Base-by-base conservation (phyloP, 2,888 invertebrate genomes). In the Nycteola revayana region DNA sequence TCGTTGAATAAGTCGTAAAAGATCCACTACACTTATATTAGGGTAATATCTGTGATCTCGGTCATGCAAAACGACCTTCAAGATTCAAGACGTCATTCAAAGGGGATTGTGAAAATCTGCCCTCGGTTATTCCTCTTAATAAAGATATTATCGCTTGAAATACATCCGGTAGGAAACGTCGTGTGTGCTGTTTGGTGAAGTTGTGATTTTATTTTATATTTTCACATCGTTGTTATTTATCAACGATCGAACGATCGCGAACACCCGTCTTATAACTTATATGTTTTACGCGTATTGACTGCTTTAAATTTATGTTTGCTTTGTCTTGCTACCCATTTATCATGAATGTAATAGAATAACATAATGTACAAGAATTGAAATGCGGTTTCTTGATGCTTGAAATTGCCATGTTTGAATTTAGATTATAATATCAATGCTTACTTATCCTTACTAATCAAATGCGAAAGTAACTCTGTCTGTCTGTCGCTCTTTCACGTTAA, bases 1-100 rank as follows among this genome's bases (percentile, higher is more conserved):
- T 58, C 60, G 54, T 65, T 62, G 67, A 75, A 75, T 67, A 63
- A 54, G 55, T 76, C 74, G 66, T 80, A 76, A 81, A 79, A 67
- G 68, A 65, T 68, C 73, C 68, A 66, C 74, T 71, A 75, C 67
- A 70, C 68, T 75, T 75, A 73, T 75, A 74, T 76, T 70, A 71
- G 71, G 71, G 73, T 66, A 70, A 72, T 84, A 77, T 78, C 74
- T 58, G 66, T 58, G 67, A 83, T 78, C 77, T 74, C 66, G 71
- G 69, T 70, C 73, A 73, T 76, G 64, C 65, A 64, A 69, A 78
- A 71, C 71, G 70, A 70, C 58, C 62, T 65, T 61, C 51, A 44
- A 61, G 53, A 60, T 58, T 52, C 53, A 50, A 69, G 63, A 62
- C 62, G 57, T 64, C 63, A 60, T 67, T 58, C 44, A 10, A 39